These are phyloP conservation scores for Bombus soroeensis DNA, from an alignment of 1,140 invertebrate species.

Conservation along the genomic window DNA sequence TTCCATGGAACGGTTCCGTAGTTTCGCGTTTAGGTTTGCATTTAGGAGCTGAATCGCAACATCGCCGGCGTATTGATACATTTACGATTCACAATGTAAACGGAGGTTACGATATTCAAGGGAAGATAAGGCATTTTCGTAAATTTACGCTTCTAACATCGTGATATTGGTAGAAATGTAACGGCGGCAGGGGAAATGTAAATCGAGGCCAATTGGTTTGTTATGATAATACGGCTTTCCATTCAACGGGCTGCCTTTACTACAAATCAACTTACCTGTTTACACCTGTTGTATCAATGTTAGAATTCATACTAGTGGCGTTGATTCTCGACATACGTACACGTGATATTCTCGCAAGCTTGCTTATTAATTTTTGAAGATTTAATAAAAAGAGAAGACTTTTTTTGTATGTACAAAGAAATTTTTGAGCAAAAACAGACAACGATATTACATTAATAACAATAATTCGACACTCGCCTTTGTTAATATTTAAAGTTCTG, in stretches of 20 bases:
- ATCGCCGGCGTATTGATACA: background rate
- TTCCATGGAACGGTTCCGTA: background rate
- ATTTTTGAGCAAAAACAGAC: no score
- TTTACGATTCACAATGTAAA: background rate
- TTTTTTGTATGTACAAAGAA: no score
- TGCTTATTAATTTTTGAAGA: background rate
- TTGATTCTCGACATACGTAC: conserved; percentile 4
- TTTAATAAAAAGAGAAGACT: background rate
- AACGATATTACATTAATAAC: no score
- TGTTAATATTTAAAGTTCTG: no score
- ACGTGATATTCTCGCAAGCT: conserved; percentile 3
- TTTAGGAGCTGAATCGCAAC: background rate
- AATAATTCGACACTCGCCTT: no score
- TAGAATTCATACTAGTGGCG: background rate
- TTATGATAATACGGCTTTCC: background rate
- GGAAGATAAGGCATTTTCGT: background rate
- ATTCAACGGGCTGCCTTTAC: background rate
- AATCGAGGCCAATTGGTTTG: conserved; percentile 17
- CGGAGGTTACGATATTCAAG: background rate
- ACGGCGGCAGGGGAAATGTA: background rate
- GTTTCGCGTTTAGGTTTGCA: background rate
- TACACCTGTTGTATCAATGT: conserved; percentile 27
- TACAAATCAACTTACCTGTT: conserved; percentile 13
- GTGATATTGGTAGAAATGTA: background rate
- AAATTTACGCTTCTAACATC: background rate